phyloP scores from a whole-genome alignment of 2,797 vertebrate species.

The Atherinosoma microstoma region DNA sequence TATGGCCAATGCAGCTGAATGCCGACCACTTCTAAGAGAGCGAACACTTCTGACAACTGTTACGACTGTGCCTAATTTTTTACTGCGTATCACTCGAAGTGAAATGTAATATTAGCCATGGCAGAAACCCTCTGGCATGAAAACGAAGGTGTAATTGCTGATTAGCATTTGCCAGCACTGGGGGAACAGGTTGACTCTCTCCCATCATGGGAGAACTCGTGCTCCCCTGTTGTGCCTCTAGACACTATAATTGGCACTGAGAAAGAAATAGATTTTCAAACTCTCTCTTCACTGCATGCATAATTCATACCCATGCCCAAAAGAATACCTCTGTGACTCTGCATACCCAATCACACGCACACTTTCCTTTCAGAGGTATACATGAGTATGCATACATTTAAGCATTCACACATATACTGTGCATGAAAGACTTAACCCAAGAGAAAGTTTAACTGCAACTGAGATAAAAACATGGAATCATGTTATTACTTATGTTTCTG shows the following conservation, averaged over 20 bases:
- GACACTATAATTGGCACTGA: conserved; percentile 79
- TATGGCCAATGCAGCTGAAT: not conserved
- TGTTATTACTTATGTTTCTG: conserved; percentile 35
- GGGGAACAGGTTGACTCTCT: conserved; percentile 71
- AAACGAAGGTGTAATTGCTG: conserved; percentile 76
- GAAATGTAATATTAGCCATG: conserved; percentile 51
- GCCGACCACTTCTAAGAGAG: not conserved
- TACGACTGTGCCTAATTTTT: conserved; percentile 35
- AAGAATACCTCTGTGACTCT: conserved; percentile 64
- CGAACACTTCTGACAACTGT: not conserved
- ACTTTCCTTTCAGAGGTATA: conserved; percentile 30
- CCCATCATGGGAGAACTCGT: conserved; percentile 56
- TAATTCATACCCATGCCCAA: conserved; percentile 77
- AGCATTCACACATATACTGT: not conserved
- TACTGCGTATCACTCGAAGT: conserved; percentile 34
- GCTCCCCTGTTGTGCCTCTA: conserved; percentile 72
- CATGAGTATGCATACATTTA: conserved; percentile 16
- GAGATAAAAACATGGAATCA: conserved; percentile 1
- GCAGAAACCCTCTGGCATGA: conserved; percentile 52
- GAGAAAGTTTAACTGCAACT: not conserved
- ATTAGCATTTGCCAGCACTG: conserved; percentile 73
- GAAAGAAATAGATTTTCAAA: conserved; percentile 79
- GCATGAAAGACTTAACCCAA: conserved; percentile 9
- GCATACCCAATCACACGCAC: conserved; percentile 47
- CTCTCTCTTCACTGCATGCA: conserved; percentile 69